Conservation (phyloP, 2,888 invertebrate species). For the Apamea sordens region DNA sequence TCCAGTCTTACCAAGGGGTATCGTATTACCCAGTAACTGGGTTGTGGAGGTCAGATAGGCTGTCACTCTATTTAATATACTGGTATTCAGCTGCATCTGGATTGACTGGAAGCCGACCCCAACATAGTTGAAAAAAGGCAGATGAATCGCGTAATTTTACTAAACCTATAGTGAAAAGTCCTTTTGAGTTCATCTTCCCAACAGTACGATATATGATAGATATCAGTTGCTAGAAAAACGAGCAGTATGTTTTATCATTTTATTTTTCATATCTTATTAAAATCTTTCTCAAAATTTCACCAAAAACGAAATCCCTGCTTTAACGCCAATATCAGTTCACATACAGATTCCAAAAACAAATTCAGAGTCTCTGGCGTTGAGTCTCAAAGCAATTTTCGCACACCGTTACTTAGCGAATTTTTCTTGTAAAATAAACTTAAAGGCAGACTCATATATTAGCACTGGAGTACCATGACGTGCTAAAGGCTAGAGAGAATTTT, state of each 20-base stretch:
- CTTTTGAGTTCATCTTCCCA: background rate
- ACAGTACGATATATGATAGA: background rate
- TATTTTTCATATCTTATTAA: background rate
- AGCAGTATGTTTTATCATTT: background rate
- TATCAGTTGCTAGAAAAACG: background rate
- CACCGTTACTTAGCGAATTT: constrained; percentile 45
- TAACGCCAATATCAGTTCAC: constrained; percentile 17
- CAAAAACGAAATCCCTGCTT: constrained; percentile 6
- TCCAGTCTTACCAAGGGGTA: too few relatives aligned
- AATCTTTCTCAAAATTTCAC: background rate
- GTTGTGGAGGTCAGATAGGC: too few relatives aligned
- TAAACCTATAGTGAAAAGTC: background rate
- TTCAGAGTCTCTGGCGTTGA: constrained; percentile 40
- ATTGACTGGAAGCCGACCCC: background rate
- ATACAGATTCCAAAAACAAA: constrained; percentile 44
- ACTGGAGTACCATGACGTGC: constrained; percentile 33
- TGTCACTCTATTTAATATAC: too few relatives aligned
- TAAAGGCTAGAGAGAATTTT: constrained; percentile 51
- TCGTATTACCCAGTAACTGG: too few relatives aligned
- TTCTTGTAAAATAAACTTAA: constrained; percentile 53
- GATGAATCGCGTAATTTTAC: background rate
- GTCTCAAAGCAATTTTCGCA: constrained; percentile 52
- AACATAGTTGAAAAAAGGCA: too few relatives aligned
- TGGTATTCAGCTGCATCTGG: too few relatives aligned
- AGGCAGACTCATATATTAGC: constrained; percentile 42